These are phyloP conservation scores for Trinectes maculatus DNA, from an alignment of 2,113 vertebrate genomes.

Conservation along the genomic window DNA sequence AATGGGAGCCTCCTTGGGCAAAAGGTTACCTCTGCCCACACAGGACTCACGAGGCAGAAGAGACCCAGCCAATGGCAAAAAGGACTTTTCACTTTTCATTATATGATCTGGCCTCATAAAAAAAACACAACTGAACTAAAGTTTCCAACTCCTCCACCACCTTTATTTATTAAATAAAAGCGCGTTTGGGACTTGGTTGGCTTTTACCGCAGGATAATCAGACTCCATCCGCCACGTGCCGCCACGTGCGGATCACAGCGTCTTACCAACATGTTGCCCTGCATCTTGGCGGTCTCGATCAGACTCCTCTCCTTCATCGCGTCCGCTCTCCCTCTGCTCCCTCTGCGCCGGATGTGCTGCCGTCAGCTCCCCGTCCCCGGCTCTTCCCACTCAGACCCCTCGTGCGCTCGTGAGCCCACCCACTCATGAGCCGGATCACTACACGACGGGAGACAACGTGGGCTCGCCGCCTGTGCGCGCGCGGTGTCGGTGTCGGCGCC, in stretches of 20 bases:
- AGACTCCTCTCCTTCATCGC: conserved; percentile 94
- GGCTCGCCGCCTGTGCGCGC: no score
- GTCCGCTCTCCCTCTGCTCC: conserved; percentile 27
- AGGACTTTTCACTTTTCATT: no score
- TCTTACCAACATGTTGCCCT: conserved; percentile 97
- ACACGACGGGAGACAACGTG: conserved; percentile 9
- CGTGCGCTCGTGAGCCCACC: conserved; percentile 37
- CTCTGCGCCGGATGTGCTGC: conserved; percentile 16
- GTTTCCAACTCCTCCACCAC: conserved; percentile 56
- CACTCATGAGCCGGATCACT: conserved; percentile 70
- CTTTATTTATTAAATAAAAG: not conserved
- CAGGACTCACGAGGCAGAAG: conserved; percentile 32
- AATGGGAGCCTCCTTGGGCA: conserved; percentile 64
- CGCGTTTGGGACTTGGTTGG: no score
- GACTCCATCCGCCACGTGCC: conserved; percentile 13
- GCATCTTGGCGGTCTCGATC: conserved; percentile 97
- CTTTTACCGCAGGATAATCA: no score
- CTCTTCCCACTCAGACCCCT: conserved; percentile 35
- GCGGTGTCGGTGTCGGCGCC: no score
- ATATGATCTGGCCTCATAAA: conserved; percentile 21
- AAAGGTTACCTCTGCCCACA: conserved; percentile 69
- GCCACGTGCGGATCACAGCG: no score
- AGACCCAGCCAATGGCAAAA: conserved; percentile 28
- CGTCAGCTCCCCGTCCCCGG: conserved; percentile 41
- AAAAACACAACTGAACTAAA: conserved; percentile 37